Evolutionary conservation across 2,888 invertebrate genomes (phyloP), one percentile per base, ranked within the genome.

Genomic region (Xylota sylvarum): DNA sequence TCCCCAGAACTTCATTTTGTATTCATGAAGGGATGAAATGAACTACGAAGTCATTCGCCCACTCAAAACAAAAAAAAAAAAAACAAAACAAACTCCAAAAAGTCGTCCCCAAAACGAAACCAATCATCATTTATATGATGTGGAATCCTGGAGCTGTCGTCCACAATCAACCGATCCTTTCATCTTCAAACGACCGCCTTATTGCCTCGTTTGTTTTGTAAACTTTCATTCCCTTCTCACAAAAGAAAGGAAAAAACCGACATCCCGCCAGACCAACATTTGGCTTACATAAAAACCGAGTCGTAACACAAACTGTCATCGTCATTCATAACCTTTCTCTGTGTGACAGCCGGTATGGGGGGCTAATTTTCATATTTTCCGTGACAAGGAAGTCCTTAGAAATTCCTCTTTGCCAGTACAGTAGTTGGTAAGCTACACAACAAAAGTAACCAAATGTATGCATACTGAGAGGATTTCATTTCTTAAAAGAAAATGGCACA

Each of bases 281-380:
- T 37, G 5, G n/a, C 89, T 89, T 90, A 90, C 89, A 89, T 52
- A 69, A 46, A 52, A 35, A 62, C 30, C 35, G 50, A 69, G 62
- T 81, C 67, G 40, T 62, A 60, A 76, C 74, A 80, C 62, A 80
- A 73, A 64, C 69, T 80, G 84, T 80, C 80, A 74, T 74, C 84
- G 80, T 70, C 73, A 79, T 84, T 79, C 80, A 84, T 84, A 74
- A 80, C 84, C 80, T 64, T 55, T 73, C 64, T 73, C 64, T 73
- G 30, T 80, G 46, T 80, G 84, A 74, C 74, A 70, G 23, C 58
- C 35, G 35, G 79, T 73, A 65, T 56, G 73, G 17, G 67, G 32
- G 89, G 90, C 89, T 91, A 90, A 91, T 92, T 92, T 91, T 89
- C 90, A 92, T 91, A 91, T 92, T 90, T 91, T 90, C 88, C 91